Base-by-base conservation (phyloP, 1,140 invertebrate genomes). In the Megalopta genalis region DNA sequence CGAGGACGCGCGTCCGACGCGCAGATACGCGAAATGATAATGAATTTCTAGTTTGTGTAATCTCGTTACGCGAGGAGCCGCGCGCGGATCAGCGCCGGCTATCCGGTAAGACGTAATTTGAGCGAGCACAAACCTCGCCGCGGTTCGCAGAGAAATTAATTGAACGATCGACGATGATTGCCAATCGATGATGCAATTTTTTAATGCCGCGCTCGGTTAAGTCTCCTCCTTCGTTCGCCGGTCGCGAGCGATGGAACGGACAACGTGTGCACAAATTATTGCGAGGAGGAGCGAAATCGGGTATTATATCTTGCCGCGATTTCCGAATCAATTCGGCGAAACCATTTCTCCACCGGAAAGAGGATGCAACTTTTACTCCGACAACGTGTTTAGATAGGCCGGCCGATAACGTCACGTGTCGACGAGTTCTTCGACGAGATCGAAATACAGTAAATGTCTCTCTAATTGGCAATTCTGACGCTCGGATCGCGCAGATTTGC, bases 251-350 rank as follows among this genome's bases (percentile, higher is more conserved):
- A 14, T 14, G 42, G 9, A 10, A 46, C 10, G 42, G 8, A 42
- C 12, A 14, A 6, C 1, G 54, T 57, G 1, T n/a, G n/a, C n/a
- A 57, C 1, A 52, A 16, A 52, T 52, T 52, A 52, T 18, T 16
- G 18, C 18, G n/a, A n/a, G n/a, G n/a, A 23, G 21, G 8, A 57
- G 18, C 18, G 54, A n/a, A n/a, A n/a, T n/a, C n/a, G n/a, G n/a
- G n/a, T 9, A 57, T 57, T 42, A 49, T 77, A 85, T 82, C 59
- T 59, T 49, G 82, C 77, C 75, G 69, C 39, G 79, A 59, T 77
- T 75, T 71, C 70, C n/a, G 59, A 76, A 73, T 82, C 76, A 82
- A 79, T 86, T 86, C 83, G 62, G 32, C 25, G 84, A 85, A 85
- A 57, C 18, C 62, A 21, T 74, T 70, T 65, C 39, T 12, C 1